Evolutionary conservation across 1,140 invertebrate genomes (phyloP), one percentile per base, ranked within the genome.

Genomic region (Lasioglossum baleicum): DNA sequence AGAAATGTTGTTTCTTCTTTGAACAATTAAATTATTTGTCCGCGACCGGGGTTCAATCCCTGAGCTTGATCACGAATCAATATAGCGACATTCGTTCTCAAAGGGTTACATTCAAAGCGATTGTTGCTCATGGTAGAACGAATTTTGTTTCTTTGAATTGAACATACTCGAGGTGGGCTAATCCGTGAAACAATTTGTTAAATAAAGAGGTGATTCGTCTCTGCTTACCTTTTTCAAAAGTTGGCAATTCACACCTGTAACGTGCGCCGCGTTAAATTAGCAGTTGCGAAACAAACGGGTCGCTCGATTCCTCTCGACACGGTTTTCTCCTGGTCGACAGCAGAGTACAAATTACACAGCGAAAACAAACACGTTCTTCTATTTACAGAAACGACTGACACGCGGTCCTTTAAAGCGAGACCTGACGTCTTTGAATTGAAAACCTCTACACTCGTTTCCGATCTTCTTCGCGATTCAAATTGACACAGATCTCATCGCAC

Each of bases 351-450:
- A 40, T 42, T 44, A 44, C 40, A 10, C 20, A 31, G 26, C 17
- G 17, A 8, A 64, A 64, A 69, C 67, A 56, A 56, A 35, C 64
- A 66, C 26, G 26, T 63, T 63, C 35, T 13, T 71, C 11, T 48
- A 13, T 63, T 31, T 63, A 48, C 17, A 15, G 2, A n/a, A 31
- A n/a, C 7, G 26, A 64, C 22, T 3, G 15, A 64, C 58, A 60
- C 64, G 35, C 56, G 56, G 51, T 2, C 17, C 3, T 35, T 35
- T 35, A 35, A 35, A 35, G 2, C 35, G 35, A 35, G 5, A 35
- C 35, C 35, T 35, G 1, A 35, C 35, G 20, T 20, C 31, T n/a
- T 40, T 31, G 1, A 44, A 20, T 40, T 31, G 1, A 44, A 20
- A n/a, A 20, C 40, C 40, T 44, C 31, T n/a, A 0, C 10, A n/a